These are phyloP conservation scores for Apodemia hepburni DNA, from an alignment of 2,888 invertebrate genomes.

Conservation along the genomic window DNA sequence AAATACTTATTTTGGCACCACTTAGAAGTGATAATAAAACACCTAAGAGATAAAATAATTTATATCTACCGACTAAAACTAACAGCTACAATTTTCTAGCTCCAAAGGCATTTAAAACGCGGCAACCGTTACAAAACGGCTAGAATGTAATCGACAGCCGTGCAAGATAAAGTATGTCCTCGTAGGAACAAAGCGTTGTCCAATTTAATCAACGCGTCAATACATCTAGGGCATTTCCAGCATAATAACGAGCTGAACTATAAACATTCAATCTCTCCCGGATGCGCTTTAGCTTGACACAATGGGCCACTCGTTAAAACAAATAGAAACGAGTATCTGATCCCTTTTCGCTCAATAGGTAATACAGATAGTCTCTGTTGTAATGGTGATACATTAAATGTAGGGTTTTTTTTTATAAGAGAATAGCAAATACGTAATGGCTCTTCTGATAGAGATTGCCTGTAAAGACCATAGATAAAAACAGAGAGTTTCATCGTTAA, in stretches of 20 bases:
- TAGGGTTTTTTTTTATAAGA: neutral
- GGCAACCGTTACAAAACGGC: neutral
- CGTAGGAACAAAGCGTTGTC: slow-evolving; percentile 36
- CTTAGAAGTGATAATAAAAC: no score
- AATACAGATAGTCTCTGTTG: neutral
- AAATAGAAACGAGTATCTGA: slow-evolving; percentile 7
- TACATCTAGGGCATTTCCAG: slow-evolving; percentile 22
- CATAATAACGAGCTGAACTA: slow-evolving; percentile 21
- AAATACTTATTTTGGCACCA: no score
- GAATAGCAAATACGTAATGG: neutral
- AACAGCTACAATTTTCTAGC: neutral
- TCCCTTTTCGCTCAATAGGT: slow-evolving; percentile 1
- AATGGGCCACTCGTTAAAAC: slow-evolving; percentile 14
- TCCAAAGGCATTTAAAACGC: neutral
- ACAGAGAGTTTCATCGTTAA: no score
- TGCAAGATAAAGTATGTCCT: slow-evolving; percentile 40
- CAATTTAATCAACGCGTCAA: slow-evolving; percentile 37
- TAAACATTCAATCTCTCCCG: slow-evolving; percentile 17
- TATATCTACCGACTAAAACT: neutral
- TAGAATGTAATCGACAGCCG: slow-evolving; percentile 39
- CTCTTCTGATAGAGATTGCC: neutral
- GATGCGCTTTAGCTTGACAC: slow-evolving; percentile 17
- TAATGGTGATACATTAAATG: neutral
- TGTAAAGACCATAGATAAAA: no score
- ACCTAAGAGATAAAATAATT: neutral